Base-by-base conservation (phyloP, 2,113 vertebrate species). In the Corynorhinus townsendii region DNA sequence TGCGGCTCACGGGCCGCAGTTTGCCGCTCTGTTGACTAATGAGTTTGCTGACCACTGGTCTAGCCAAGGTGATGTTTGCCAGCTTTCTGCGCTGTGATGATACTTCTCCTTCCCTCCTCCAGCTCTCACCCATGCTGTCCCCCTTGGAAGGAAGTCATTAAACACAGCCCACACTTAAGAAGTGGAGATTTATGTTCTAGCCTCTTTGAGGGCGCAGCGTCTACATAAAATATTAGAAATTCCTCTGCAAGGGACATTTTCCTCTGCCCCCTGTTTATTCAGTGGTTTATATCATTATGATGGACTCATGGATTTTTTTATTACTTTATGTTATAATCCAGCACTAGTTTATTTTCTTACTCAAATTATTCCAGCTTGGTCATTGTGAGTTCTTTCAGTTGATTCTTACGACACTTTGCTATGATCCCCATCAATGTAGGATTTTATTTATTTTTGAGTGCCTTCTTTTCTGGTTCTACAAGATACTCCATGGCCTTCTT, bases 31-130 rank as follows among this genome's bases (percentile, higher is more conserved):
- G 38, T 40, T 40, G 38, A 40, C 3, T 40, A 40, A 40, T 40
- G 38, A 40, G 38, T 40, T 40, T 40, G 38, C 38, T 4, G 38
- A 40, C 38, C 38, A 40, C 38, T 40, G 38, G 38, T 4, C 38
- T 40, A 40, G 38, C 38, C 38, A 40, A 40, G 28, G 40, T 4
- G 12, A 15, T 7, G 8, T 22, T n/a, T 24, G 15, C 14, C 6
- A 40, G 52, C 16, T 16, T 35, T 82, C 26, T 81, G 7, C 9
- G 19, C 4, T 1, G 28, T 10, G 2, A 24, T 4, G 1, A 5
- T 28, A 4, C 1, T 35, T 28, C 11, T 16, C 5, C 5, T 3
- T 0, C 54, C 5, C 5, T 4, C 0, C 3, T 11, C 22, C 15
- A 24, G 17, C 17, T 40, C 24, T 10, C 19, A 10, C 7, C 3